Base-by-base conservation (phyloP, 2,888 invertebrate species). In the Oithona nana region DNA sequence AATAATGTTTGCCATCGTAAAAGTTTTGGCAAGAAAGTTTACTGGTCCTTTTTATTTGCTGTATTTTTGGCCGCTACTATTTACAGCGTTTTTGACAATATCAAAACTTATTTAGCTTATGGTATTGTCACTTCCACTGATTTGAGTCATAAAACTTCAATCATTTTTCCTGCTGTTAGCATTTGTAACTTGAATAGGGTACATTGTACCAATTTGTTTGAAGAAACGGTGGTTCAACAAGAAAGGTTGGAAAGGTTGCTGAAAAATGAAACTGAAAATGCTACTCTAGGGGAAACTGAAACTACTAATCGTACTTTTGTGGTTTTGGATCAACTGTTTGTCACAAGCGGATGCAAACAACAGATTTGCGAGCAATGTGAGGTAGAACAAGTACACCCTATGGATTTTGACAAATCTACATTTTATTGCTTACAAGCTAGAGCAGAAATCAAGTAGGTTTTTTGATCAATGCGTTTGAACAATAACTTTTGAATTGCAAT, bases 141-240 rank as follows among this genome's bases (percentile, higher is more conserved):
- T 28, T 24, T 61, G 26, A 29, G 20, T 6, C 55, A 49, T 30
- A 55, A 28, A 29, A 16, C 24, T 26, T 22, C 24, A 8, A 20
- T 59, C 28, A 39, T n/a, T 20, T 59, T 59, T 59, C 59, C 59
- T 3, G 59, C 59, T 16, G n/a, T 59, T n/a, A 49, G 24, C 2
- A 28, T 59, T 59, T 59, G 59, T 50, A 59, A 59, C 28, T 20
- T 20, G 3, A 57, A 57, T 31, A 39, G 39, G 39, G 39, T 39
- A 11, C 39, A 39, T 39, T 39, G 39, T 16, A 16, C 16, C 39
- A 39, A 39, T 16, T 39, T 39, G 39, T 39, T 39, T 39, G 39
- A 39, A 16, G 39, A 39, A 16, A 6, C 6, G 39, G 39, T 39
- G 39, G 39, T 16, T 16, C 16, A 11, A 6, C 39, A 39, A 39